Base-by-base conservation (phyloP, 2,113 vertebrate genomes). In the Herpetotheres cachinnans region DNA sequence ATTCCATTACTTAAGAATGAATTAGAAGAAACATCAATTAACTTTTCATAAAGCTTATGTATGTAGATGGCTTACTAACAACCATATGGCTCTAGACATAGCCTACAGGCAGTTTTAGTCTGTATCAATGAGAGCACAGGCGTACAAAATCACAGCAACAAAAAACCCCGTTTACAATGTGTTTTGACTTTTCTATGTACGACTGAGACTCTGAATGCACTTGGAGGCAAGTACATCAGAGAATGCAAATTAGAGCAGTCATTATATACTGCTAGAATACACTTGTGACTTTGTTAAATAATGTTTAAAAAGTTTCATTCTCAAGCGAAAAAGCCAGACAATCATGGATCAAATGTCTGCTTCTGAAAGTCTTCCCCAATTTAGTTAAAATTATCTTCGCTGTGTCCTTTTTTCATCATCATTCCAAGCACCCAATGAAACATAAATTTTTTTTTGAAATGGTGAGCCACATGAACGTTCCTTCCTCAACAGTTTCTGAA, bases 181-280 rank as follows among this genome's bases (percentile, higher is more conserved):
- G 85, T 83, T 94, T 86, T 82, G 81, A 93, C 81, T 93, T 96
- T 97, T 71, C 81, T 94, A 52, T 2, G 1, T 69, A 65, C 93
- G 96, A 79, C 52, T 97, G 94, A 89, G 80, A 74, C 85, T 95
- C 81, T 38, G 86, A 97, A 97, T 73, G 93, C 65, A 96, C 79
- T 69, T 96, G 92, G 38, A 94, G 65, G 71, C n/a, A 97, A 97
- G 86, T 89, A 80, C 95, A 97, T 90, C 71, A 78, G 82, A 97
- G 85, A 98, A 96, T 65, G 54, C 87, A 93, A 93, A 94, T 69
- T 52, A 90, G 55, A 80, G 77, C 61, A 94, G 83, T 52, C 27
- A 8, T 91, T 86, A 86, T 13, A 87, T n/a, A 89, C 62, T 95
- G 89, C 81, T 94, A 94, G 96, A 97, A 97, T 83, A 97, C 24